Evolutionary conservation across 2,888 invertebrate genomes (phyloP).

Genomic region (Dynastes maya): DNA sequence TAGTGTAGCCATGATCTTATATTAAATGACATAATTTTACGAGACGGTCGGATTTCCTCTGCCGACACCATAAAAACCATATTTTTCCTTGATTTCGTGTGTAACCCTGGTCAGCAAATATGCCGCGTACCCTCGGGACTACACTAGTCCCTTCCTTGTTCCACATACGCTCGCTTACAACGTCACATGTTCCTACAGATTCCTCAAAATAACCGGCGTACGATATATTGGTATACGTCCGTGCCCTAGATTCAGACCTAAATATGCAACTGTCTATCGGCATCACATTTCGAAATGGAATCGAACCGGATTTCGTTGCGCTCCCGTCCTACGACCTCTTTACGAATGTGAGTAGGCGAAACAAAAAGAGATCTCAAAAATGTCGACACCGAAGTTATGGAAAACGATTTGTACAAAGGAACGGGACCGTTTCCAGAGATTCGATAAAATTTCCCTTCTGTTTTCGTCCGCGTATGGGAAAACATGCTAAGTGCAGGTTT

Average conservation of each 20-base stretch:
- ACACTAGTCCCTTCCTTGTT: background rate
- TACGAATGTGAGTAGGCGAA: constrained; percentile 13
- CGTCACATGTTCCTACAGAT: background rate
- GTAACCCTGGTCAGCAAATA: constrained; percentile 22
- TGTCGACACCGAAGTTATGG: constrained; percentile 34
- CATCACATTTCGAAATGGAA: constrained; percentile 28
- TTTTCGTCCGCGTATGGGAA: background rate
- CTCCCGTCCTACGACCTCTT: background rate
- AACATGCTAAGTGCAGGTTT: constrained; percentile 21
- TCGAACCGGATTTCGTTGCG: constrained; percentile 29
- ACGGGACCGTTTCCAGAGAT: constrained; percentile 5
- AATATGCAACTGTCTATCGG: constrained; percentile 37
- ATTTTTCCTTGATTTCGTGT: constrained; percentile 6
- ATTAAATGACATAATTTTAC: background rate
- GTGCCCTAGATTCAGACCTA: constrained; percentile 25
- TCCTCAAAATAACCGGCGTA: constrained; percentile 1
- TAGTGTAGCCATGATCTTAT: too few relatives aligned
- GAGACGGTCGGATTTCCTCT: background rate
- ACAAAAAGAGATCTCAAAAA: constrained; percentile 37
- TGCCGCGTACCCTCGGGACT: background rate
- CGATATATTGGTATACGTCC: constrained; percentile 9
- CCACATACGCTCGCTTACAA: background rate
- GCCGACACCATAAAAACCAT: background rate
- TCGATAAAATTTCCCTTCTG: constrained; percentile 30
- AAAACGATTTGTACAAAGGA: constrained; percentile 31